phyloP scores from a whole-genome alignment of 2,888 invertebrate genomes.

The Melanargia galathea region DNA sequence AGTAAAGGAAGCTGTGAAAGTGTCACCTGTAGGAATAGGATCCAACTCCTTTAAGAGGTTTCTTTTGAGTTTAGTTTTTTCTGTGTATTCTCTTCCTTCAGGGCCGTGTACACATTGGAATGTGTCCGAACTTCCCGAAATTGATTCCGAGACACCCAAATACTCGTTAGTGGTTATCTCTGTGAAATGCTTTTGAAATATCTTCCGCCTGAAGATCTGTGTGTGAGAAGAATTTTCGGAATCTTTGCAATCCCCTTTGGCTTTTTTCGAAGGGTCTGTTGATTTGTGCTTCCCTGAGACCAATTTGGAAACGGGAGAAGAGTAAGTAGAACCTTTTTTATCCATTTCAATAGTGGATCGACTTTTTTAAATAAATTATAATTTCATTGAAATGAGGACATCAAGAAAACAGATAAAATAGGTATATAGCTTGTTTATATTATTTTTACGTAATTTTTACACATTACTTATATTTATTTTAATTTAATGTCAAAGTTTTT shows the following conservation, averaged over 20 bases:
- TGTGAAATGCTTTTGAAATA: constrained; percentile 44
- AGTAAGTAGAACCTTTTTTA: constrained; percentile 41
- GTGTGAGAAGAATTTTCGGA: constrained; percentile 58
- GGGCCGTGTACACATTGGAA: constrained; percentile 59
- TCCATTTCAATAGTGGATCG: constrained; percentile 40
- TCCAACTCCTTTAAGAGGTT: constrained; percentile 60
- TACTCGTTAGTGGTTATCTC: constrained; percentile 55
- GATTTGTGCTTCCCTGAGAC: background rate
- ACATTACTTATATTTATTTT: too few species aligned
- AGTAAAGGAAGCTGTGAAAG: background rate
- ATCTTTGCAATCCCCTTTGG: constrained; percentile 45
- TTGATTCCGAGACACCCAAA: constrained; percentile 51
- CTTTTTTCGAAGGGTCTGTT: constrained; percentile 40
- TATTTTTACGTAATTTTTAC: too few species aligned
- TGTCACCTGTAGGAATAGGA: constrained; percentile 51
- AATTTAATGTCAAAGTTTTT: too few species aligned
- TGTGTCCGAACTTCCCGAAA: constrained; percentile 58
- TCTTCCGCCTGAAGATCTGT: constrained; percentile 52
- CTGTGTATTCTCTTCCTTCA: constrained; percentile 55
- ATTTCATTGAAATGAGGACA: too few species aligned
- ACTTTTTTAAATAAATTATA: background rate
- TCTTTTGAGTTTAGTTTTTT: constrained; percentile 56
- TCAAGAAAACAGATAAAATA: too few species aligned
- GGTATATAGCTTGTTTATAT: too few species aligned
- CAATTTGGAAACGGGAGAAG: constrained; percentile 24